phyloP scores from a whole-genome alignment of 1,140 invertebrate species.

The Aphis craccivora region DNA sequence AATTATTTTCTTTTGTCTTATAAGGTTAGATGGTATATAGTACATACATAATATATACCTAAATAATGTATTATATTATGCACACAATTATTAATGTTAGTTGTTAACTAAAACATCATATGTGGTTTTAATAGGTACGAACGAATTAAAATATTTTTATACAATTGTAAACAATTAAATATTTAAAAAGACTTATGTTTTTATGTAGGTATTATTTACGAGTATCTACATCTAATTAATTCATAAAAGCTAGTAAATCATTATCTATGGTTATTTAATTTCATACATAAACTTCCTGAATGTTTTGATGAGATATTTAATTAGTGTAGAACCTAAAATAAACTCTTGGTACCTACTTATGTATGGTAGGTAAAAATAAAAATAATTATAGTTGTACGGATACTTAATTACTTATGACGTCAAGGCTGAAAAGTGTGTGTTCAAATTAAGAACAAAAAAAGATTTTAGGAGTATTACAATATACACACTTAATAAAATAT shows the following conservation, averaged over 20 bases:
- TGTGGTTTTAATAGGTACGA: background rate
- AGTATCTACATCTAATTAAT: conserved; percentile 19
- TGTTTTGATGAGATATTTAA: background rate
- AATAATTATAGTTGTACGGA: background rate
- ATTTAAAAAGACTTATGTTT: background rate
- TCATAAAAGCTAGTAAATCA: background rate
- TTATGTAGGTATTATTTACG: background rate
- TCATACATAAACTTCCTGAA: background rate
- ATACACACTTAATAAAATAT: background rate
- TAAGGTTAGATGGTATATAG: background rate
- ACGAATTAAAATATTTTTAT: background rate
- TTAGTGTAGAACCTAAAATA: background rate
- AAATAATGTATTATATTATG: background rate
- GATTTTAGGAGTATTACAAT: background rate
- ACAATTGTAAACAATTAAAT: background rate
- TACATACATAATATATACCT: background rate
- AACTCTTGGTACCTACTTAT: conserved; percentile 12
- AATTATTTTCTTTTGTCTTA: background rate
- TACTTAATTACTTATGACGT: conserved; percentile 20
- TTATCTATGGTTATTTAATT: conserved; percentile 7
- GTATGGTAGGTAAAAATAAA: background rate
- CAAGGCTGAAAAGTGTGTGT: background rate
- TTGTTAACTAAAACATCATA: background rate
- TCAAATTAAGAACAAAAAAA: background rate
- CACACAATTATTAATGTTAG: background rate